phyloP scores from a whole-genome alignment of 2,888 invertebrate genomes.

The Troides aeacus region DNA sequence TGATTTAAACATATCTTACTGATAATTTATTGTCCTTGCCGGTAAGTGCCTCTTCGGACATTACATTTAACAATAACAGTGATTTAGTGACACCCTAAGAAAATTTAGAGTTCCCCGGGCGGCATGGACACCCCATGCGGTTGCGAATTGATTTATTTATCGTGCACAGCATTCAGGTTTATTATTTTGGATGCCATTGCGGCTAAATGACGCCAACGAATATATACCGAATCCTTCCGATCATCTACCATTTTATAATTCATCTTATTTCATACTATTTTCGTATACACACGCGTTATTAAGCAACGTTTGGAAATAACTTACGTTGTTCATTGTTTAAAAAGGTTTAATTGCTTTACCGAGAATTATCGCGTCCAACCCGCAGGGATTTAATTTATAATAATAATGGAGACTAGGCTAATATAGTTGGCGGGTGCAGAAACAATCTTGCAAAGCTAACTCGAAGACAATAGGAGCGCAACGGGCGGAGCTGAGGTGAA shows the following conservation, averaged over 20 bases:
- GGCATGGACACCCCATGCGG: conserved; percentile 66
- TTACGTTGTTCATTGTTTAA: conserved; percentile 1
- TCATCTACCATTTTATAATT: not conserved
- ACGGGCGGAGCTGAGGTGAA: conserved; percentile 30
- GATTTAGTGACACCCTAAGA: conserved; percentile 65
- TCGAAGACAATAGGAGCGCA: conserved; percentile 34
- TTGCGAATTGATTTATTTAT: conserved; percentile 70
- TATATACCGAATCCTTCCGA: not conserved
- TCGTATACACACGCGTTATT: too few species aligned
- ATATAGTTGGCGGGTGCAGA: conserved; percentile 33
- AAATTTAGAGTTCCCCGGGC: conserved; percentile 69
- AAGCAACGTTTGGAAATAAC: not conserved
- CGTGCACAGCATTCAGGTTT: conserved; percentile 47
- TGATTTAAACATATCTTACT: conserved; percentile 20
- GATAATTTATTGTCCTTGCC: conserved; percentile 21
- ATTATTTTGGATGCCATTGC: conserved; percentile 51
- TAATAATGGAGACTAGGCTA: conserved; percentile 33
- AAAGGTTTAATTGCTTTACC: conserved; percentile 8
- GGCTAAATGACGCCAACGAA: not conserved
- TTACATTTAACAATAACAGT: conserved; percentile 66
- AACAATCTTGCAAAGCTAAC: conserved; percentile 37
- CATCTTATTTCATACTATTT: not conserved
- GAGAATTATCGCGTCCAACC: conserved; percentile 20
- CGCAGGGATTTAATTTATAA: conserved; percentile 28
- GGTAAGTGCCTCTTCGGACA: conserved; percentile 38